Percentiles rank a stretch among this genome's conserved stretches.
phyloP scores from a whole-genome alignment of 2,113 vertebrate species.

The Desmodus rotundus region DNA sequence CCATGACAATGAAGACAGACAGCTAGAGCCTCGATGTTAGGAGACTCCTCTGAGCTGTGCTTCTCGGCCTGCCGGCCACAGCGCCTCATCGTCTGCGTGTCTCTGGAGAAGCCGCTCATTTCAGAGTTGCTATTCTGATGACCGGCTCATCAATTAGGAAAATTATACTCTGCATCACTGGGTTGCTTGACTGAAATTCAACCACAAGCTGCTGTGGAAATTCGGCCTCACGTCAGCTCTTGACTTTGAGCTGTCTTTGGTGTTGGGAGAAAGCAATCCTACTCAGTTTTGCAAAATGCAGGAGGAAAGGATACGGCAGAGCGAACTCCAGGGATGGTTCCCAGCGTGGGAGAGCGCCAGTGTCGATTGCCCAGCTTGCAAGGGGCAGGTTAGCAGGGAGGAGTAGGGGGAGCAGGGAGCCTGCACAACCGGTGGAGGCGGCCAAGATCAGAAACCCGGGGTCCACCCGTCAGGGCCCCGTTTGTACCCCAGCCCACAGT shows the following conservation, averaged over 20 bases:
- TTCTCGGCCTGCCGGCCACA: rapidly evolving
- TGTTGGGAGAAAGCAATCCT: background rate
- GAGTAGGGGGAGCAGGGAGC: too few species aligned
- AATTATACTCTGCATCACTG: background rate
- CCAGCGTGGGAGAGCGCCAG: background rate
- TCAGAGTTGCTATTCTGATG: background rate
- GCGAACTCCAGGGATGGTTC: rapidly evolving
- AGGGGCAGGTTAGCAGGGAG: rapidly evolving
- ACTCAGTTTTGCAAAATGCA: background rate
- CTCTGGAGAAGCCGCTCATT: rapidly evolving
- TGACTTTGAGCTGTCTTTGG: background rate
- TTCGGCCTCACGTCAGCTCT: background rate
- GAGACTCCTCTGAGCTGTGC: too few species aligned
- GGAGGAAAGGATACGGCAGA: background rate
- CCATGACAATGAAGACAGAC: background rate
- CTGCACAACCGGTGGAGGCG: rapidly evolving
- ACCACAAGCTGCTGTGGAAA: background rate
- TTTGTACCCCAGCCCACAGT: rapidly evolving
- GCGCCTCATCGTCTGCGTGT: too few species aligned
- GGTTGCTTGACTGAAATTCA: background rate
- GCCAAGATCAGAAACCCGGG: background rate
- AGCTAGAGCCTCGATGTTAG: rapidly evolving
- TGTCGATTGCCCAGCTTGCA: rapidly evolving
- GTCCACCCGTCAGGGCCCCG: rapidly evolving
- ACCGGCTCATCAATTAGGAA: background rate